Base-by-base conservation (phyloP, 2,113 vertebrate species). In the Falcunculus frontatus region DNA sequence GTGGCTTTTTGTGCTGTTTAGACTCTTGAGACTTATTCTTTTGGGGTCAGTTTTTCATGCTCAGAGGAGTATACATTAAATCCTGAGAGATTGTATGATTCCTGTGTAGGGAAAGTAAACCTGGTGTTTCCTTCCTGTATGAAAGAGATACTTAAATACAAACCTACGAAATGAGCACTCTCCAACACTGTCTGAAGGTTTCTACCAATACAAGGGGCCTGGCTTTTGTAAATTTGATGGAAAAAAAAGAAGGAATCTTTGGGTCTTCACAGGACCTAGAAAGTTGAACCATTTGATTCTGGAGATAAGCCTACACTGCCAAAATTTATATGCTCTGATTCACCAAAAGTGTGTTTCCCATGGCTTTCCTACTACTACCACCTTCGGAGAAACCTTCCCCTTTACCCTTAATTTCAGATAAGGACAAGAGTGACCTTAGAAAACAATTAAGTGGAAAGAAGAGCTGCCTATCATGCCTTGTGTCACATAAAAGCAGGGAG, bases 161-260 rank as follows among this genome's bases (percentile, higher is more conserved):
- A 18, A 63, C 13, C 21, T 73, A 60, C 1, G 13, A 74, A 87
- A 83, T 11, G 3, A 60, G 27, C 7, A n/a, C 33, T 80, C 41
- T 81, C 30, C 44, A 78, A 72, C 6, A 75, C 6, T 2, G 6
- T 18, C 20, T 0, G 0, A 22, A 55, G 62, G 15, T 3, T 73
- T 88, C 33, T 56, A 49, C 11, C 20, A 73, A 72, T 30, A 60
- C 16, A 68, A 67, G 32, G n/a, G 23, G 27, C 27, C 30, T 41
- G 11, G 27, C 10, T 35, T 25, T 9, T 16, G 39, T 35, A 84
- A 52, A 81, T 19, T 6, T 57, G 18, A 41, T 23, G 2, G 4
- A 8, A 42, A 55, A 67, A 65, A 33, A 50, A 82, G 49, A 27
- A 46, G 23, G 35, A 32, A 16, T 18, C 39, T 20, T 49, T 56